phyloP scores from a whole-genome alignment of 2,113 vertebrate genomes.

The Paracanthobrama guichenoti region DNA sequence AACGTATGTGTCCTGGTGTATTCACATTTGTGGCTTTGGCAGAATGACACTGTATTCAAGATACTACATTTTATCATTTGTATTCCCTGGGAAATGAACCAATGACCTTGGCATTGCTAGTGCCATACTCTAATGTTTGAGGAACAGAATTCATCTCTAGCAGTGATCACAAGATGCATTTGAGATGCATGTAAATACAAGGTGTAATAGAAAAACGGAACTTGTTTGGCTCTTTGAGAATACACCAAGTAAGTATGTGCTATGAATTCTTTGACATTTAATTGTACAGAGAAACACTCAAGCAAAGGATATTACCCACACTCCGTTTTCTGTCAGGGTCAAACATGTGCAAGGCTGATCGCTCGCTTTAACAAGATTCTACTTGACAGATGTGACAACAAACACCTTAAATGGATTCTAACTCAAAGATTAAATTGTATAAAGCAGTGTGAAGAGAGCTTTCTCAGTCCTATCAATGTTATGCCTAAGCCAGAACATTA shows the following conservation, averaged over 20 bases:
- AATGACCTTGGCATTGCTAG: not conserved
- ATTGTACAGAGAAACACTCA: not conserved
- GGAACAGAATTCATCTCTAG: not conserved
- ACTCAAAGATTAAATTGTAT: slow-evolving; percentile 6
- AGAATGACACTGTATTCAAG: not conserved
- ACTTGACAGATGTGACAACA: slow-evolving; percentile 13
- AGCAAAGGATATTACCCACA: not conserved
- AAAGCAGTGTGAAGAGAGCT: not conserved
- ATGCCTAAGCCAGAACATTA: not conserved
- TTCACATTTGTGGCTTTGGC: not conserved
- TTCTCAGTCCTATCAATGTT: not conserved
- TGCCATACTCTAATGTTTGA: too few relatives aligned
- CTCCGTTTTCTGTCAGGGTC: not conserved
- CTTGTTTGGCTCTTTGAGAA: not conserved
- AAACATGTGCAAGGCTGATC: slow-evolving; percentile 1
- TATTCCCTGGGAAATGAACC: not conserved
- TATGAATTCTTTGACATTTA: slow-evolving; percentile 16
- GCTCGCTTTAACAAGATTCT: not conserved
- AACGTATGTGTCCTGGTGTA: slow-evolving; percentile 7
- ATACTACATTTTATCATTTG: not conserved
- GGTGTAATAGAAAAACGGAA: not conserved
- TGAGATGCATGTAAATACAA: not conserved
- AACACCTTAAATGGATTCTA: slow-evolving; percentile 7
- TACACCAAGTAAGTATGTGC: not conserved
- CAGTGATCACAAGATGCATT: not conserved